Evolutionary conservation across 2,888 invertebrate species (phyloP), one percentile per base, ranked within the genome.

Genomic region (Acleris emargana): DNA sequence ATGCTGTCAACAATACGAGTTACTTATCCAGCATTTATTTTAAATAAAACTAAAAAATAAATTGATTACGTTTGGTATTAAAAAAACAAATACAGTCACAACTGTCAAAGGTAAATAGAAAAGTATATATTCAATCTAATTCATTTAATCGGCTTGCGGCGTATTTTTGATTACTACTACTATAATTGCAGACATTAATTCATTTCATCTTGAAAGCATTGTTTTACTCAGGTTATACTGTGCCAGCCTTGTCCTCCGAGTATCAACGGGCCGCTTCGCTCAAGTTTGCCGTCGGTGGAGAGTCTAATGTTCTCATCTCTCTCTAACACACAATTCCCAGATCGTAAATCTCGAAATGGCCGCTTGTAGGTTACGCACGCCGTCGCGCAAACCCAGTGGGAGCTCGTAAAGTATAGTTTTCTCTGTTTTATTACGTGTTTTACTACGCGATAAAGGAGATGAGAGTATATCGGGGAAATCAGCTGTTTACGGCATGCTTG

Each of bases 331-430:
- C 91, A 93, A 91, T 93, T 93, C 93, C 93, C 93, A 93, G 93
- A 85, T 93, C 93, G 93, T 93, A 93, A 93, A 93, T 93, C 92
- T 91, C 84, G 93, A 93, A 93, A 93, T 91, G 93, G 93, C 93
- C 93, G 92, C 93, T 92, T 93, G 91, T 93, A 93, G 93, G 91
- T 93, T 93, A 93, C 92, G 93, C 90, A 90, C 91, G 91, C 89
- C 88, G 90, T 88, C 88, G 87, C 89, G 89, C 88, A 82, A 86
- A 84, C 84, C 87, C 83, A 75, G 85, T 72, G 86, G 86, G 87
- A 89, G 90, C 88, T 85, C 89, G 89, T 91, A 92, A 92, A 91
- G 80, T 91, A 91, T 89, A 89, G 88, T 89, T 88, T 87, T 93
- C 93, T 93, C 93, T 91, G 91, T 93, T 91, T 91, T 90, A 90